These are phyloP conservation scores for Cheirogaleus major DNA, from an alignment of 2,797 vertebrate genomes.

Conservation along the genomic window DNA sequence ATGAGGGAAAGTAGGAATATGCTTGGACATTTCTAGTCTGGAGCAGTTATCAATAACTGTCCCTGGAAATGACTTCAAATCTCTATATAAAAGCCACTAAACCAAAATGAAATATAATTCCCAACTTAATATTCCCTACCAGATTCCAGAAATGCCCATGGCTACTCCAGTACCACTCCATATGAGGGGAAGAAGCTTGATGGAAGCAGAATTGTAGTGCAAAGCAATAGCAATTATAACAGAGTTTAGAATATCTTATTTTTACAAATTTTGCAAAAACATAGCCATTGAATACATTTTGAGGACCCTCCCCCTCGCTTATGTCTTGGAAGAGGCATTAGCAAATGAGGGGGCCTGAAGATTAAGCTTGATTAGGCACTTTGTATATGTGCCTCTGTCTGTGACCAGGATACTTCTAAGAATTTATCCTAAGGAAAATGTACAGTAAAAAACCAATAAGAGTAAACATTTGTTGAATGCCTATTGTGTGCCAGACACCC, in stretches of 20 bases:
- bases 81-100: background rate
- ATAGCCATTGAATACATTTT: background rate
- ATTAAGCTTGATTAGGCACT: background rate
- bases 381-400: background rate
- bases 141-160: background rate
- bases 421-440: background rate
- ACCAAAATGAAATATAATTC: background rate
- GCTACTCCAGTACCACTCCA: background rate
- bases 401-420: background rate
- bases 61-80: background rate
- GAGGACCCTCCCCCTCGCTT: background rate
- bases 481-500: background rate
- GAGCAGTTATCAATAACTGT: background rate
- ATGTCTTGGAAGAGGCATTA: background rate
- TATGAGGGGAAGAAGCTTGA: background rate
- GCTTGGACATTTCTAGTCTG: conserved; percentile 4
- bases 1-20: background rate
- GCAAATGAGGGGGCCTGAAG: background rate
- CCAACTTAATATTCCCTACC: background rate
- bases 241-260: background rate
- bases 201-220: background rate
- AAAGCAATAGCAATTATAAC: background rate
- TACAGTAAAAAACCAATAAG: background rate
- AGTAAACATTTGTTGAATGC: background rate
- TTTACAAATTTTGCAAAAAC: background rate